Base-by-base conservation (phyloP, 2,797 vertebrate species). In the Graptemys geographica region DNA sequence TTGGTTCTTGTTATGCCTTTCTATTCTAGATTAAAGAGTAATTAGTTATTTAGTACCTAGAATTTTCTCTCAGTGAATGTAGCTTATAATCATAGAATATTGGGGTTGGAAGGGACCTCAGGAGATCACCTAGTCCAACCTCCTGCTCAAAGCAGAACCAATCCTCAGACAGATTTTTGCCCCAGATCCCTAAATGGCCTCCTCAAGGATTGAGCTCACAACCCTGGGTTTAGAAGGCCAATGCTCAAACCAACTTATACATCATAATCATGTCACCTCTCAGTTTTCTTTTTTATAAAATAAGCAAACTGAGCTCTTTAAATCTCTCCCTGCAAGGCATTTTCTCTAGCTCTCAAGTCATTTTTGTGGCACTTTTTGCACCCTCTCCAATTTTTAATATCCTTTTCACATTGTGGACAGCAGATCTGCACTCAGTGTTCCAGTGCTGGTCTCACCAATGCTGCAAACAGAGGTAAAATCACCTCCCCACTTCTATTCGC, bases 301-400 rank as follows among this genome's bases (percentile, higher is more conserved):
- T 52, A 80, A 93, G 79, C 6, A 28, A 1, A 57, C 1, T 1
- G 0, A 2, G 4, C 31, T 79, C 55, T 18, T 90, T 44, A 82
- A 57, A 82, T 8, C 11, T 33, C 31, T 13, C 51, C 52, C 6
- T 37, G 5, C 91, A 49, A 2, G 90, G 59, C 59, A 62, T 62
- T 33, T 62, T 31, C 59, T 33, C 10, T 1, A 13, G 7, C 53
- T 0, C 41, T 55, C 7, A 76, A 79, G 37, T 31, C 49, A 59
- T 59, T 6, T 11, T 31, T 1, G 21, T 1, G 0, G 25, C 21
- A 65, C 1, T 62, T 65, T 31, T 11, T 44, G 13, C 33, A 0
- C 3, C 1, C 2, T 49, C 76, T 13, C 1, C 1, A 6, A 11
- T 5, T 1, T 1, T 1, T 27, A 12, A 4, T 1, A 2, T 76